These are phyloP conservation scores for Ispidina lecontei DNA, from an alignment of 2,797 vertebrate species.

Conservation along the genomic window DNA sequence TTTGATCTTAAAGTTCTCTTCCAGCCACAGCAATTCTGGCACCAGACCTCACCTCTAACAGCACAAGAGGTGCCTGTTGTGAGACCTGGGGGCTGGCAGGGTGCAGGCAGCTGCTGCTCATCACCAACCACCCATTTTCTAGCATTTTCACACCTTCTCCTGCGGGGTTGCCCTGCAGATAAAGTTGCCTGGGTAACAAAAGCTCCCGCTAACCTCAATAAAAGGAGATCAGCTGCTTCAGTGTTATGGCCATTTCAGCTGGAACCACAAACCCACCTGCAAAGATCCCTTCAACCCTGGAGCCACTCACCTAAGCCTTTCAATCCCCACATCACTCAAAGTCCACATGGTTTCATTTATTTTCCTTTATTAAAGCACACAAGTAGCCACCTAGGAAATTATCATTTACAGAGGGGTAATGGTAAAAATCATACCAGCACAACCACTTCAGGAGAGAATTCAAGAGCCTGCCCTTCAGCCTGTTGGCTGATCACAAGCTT, in stretches of 20 bases:
- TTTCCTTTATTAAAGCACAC: conserved; percentile 70
- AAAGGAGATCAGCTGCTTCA: background rate
- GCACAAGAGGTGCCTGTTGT: background rate
- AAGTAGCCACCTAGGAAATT: conserved; percentile 50
- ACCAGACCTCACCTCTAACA: background rate
- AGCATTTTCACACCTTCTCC: background rate
- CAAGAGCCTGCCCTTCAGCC: conserved; percentile 24
- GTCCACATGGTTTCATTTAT: too few relatives aligned
- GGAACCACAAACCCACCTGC: background rate
- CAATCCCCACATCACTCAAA: background rate
- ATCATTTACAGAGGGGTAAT: conserved; percentile 8
- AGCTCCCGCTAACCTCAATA: background rate
- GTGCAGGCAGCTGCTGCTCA: background rate
- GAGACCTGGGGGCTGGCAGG: background rate
- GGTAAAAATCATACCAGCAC: conserved; percentile 28
- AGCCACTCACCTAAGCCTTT: background rate
- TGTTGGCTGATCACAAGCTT: background rate
- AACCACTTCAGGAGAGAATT: background rate
- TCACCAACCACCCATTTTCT: background rate
- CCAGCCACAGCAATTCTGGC: too few relatives aligned
- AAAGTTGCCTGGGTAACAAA: background rate
- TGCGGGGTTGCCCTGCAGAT: background rate
- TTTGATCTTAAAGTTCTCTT: too few relatives aligned
- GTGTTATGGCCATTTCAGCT: background rate
- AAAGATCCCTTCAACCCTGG: background rate